Evolutionary conservation across 2,888 invertebrate species (phyloP).

Genomic region (Epinotia bilunana): DNA sequence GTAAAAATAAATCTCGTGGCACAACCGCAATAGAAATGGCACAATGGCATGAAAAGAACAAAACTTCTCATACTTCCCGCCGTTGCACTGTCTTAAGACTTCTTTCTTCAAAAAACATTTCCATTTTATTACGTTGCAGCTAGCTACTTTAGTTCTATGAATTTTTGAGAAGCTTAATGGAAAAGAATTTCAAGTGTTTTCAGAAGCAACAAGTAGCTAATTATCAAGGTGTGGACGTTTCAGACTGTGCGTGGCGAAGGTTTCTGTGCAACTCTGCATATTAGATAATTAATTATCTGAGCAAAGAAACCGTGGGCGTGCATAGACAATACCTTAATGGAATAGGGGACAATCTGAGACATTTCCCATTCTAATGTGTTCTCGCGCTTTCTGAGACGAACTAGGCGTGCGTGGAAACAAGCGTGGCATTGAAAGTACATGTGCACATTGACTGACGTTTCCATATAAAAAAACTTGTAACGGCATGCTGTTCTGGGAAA

Average conservation of each 20-base stretch:
- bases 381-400: too few species aligned
- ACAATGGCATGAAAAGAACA: slow-evolving; percentile 25
- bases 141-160: slow-evolving; percentile 29
- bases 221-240: slow-evolving; percentile 8
- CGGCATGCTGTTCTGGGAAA: too few species aligned
- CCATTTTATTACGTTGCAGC: slow-evolving; percentile 30
- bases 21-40: slow-evolving; percentile 9
- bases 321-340: background rate
- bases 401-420: too few species aligned
- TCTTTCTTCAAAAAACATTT: slow-evolving; percentile 28
- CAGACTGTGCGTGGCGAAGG: background rate
- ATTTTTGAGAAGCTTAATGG: slow-evolving; percentile 16
- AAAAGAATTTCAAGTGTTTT: slow-evolving; percentile 11
- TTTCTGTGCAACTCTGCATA: background rate
- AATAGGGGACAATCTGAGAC: too few species aligned
- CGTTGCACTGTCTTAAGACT: slow-evolving; percentile 24
- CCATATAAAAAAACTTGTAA: too few species aligned
- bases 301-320: background rate
- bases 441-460: too few species aligned
- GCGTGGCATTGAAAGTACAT: too few species aligned
- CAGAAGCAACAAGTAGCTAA: slow-evolving; percentile 19
- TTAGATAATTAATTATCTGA: background rate
- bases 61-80: slow-evolving; percentile 8
- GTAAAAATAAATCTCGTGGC: slow-evolving; percentile 13
- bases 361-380: too few species aligned